phyloP scores from a whole-genome alignment of 2,888 invertebrate genomes.

The Andrena bucephala region DNA sequence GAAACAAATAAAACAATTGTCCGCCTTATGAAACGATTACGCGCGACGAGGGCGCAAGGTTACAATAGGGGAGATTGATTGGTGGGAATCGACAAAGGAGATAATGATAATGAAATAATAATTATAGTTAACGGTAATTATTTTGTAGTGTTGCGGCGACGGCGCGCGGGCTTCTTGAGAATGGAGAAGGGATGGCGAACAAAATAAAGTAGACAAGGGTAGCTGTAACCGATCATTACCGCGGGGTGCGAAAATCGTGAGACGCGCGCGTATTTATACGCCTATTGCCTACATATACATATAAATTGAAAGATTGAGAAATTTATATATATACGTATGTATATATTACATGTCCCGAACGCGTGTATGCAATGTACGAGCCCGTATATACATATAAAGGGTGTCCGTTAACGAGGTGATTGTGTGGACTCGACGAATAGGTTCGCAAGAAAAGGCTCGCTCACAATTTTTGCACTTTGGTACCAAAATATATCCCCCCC shows the following conservation, averaged over 20 bases:
- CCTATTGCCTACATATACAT: slow-evolving; percentile 8
- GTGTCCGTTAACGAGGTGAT: background rate
- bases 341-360: background rate
- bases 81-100: slow-evolving; percentile 59
- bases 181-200: slow-evolving; percentile 1
- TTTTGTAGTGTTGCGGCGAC: slow-evolving; percentile 80
- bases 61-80: slow-evolving; percentile 76
- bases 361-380: slow-evolving; percentile 1
- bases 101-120: slow-evolving; percentile 47
- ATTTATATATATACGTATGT: slow-evolving; percentile 12
- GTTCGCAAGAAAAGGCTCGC: slow-evolving; percentile 19
- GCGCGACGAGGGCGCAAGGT: slow-evolving; percentile 58
- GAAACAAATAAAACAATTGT: slow-evolving; percentile 79
- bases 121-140: slow-evolving; percentile 67
- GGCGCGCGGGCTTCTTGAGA: slow-evolving; percentile 68
- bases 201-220: slow-evolving; percentile 71
- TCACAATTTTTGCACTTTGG: slow-evolving; percentile 69
- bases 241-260: slow-evolving; percentile 68
- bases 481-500: slow-evolving; percentile 55
- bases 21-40: slow-evolving; percentile 82
- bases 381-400: slow-evolving; percentile 12
- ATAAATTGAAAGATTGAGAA: background rate
- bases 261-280: slow-evolving; percentile 35
- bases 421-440: slow-evolving; percentile 13
- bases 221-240: slow-evolving; percentile 74